Conservation (phyloP, 2,797 vertebrate genomes). For the Esox masquinongy region DNA sequence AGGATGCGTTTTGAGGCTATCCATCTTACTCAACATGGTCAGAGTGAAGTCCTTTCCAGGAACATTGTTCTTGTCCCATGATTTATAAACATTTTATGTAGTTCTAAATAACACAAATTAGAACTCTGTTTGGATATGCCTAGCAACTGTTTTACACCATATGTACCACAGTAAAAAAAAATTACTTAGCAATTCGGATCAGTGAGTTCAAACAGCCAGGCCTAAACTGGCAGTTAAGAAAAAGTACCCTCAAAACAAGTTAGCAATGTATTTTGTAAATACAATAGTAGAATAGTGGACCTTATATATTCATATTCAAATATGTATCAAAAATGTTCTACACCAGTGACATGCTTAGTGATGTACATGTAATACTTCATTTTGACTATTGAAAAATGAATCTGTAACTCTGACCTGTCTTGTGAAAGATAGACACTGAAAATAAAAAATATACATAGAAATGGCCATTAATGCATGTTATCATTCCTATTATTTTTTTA, state of each 20-base stretch:
- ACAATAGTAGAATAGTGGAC: slow-evolving; percentile 11
- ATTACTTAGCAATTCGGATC: slow-evolving; percentile 7
- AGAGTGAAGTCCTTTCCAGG: slow-evolving; percentile 1
- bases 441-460: slow-evolving; percentile 19
- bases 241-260: neutral
- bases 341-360: slow-evolving; percentile 12
- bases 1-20: slow-evolving; percentile 7
- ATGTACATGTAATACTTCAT: slow-evolving; percentile 9
- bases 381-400: slow-evolving; percentile 14
- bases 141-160: slow-evolving; percentile 3
- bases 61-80: neutral
- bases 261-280: slow-evolving; percentile 24
- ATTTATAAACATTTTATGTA: slow-evolving; percentile 9
- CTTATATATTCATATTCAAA: slow-evolving; percentile 4
- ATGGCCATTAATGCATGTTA: neutral
- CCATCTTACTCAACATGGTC: neutral
- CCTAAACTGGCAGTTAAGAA: slow-evolving; percentile 1
- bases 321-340: slow-evolving; percentile 3
- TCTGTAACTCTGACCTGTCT: slow-evolving; percentile 15
- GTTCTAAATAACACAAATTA: neutral
- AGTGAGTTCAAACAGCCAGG: slow-evolving; percentile 14
- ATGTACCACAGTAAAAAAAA: slow-evolving; percentile 4
- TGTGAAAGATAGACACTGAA: slow-evolving; percentile 13
- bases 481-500: neutral
- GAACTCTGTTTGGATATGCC: slow-evolving; percentile 6